Percentiles rank a stretch among this genome's conserved stretches.
Conservation (phyloP, 2,888 invertebrate genomes). For the Noctua janthe region DNA sequence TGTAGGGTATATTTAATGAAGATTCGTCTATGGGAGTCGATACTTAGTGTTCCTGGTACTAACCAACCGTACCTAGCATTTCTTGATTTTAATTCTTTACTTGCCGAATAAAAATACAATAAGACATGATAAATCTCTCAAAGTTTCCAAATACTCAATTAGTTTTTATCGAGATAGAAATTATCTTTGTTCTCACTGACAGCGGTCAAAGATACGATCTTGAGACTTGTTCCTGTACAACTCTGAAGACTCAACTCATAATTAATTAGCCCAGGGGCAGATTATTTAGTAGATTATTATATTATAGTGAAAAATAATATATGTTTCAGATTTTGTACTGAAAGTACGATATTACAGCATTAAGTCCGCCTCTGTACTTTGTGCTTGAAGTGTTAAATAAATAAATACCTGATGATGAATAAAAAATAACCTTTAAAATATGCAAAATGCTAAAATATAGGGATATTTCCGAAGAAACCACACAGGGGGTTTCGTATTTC, state of each 20-base stretch:
- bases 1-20: neutral
- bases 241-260: neutral
- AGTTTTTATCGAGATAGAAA: neutral
- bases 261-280: neutral
- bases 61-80: neutral
- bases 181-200: neutral
- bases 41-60: neutral
- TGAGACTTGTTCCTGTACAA: neutral
- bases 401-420: neutral
- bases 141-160: neutral
- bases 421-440: neutral
- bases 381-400: no score
- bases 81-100: neutral
- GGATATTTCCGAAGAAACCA: neutral
- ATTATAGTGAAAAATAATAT: neutral
- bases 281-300: neutral
- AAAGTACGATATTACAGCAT: neutral
- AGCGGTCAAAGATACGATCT: neutral
- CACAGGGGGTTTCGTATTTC: neutral
- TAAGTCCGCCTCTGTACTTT: no score
- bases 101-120: neutral
- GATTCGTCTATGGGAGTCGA: neutral
- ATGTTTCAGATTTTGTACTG: neutral
- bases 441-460: neutral
- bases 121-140: neutral